A percentile compares a stretch with the other conserved stretches of the same genome.
phyloP scores from a whole-genome alignment of 2,113 vertebrate species.

The Abramis brama region DNA sequence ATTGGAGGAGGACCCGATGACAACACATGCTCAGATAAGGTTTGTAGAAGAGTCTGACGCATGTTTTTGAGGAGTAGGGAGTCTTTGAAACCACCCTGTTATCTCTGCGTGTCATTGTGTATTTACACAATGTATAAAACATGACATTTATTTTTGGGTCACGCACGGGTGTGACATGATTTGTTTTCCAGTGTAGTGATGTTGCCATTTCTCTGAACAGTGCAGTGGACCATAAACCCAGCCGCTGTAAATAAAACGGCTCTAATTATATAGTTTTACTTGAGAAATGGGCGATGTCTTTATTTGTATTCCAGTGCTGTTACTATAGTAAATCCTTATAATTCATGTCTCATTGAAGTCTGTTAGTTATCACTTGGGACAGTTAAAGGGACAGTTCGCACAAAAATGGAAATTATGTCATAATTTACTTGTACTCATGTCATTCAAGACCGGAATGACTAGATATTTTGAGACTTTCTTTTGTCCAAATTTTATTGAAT shows the following conservation, averaged over 20 bases:
- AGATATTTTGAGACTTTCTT: no score
- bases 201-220: background rate
- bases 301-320: background rate
- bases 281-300: background rate
- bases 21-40: slow-evolving; percentile 98
- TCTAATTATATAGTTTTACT: background rate
- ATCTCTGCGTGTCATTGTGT: background rate
- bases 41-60: slow-evolving; percentile 30
- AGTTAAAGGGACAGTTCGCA: background rate
- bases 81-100: slow-evolving; percentile 5
- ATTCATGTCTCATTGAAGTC: background rate
- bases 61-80: background rate
- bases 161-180: background rate
- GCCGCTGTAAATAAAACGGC: background rate
- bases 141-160: slow-evolving; percentile 20
- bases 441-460: no score
- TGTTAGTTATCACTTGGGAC: background rate
- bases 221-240: background rate
- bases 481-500: no score
- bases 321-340: background rate
- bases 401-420: background rate
- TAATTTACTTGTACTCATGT: no score
- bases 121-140: slow-evolving; percentile 15
- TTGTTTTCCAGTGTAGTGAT: slow-evolving; percentile 3
- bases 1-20: slow-evolving; percentile 97